Evolutionary conservation across 2,113 vertebrate genomes (phyloP), one percentile per base, ranked within the genome.

Genomic region (Pteropus alecto): DNA sequence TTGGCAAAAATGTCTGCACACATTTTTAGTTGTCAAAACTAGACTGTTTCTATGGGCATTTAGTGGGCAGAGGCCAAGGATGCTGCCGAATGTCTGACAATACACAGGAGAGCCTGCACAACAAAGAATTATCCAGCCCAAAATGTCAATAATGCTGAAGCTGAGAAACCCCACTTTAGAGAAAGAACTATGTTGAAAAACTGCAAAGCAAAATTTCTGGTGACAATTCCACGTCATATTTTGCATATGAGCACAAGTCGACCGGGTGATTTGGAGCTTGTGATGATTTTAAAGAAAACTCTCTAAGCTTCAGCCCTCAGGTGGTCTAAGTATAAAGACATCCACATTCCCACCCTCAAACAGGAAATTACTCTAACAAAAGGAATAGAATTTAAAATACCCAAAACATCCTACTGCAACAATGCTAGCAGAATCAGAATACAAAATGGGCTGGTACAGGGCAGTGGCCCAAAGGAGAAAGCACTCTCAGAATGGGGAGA

Each of bases 311-410:
- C 16, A 15, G 35, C 18, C 54, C 58, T 87, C 70, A 61, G 35
- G 19, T 54, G 28, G 30, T 87, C 58, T 76, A 87, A 74, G 38
- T 65, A 76, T 60, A 90, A 94, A 95, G n/a, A 33, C 15, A 65
- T 46, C 33, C n/a, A 35, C 60, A 71, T 77, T 93, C 51, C 84
- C 12, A 88, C 12, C 10, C 2, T 28, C 3, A 9, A 81, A 67
- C 30, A 90, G 35, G 87, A 94, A 92, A 84, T 94, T 48, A 38
- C 68, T 91, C 24, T 85, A 95, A 90, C 54, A 68, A 92, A 92
- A 95, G 60, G 5, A 81, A 65, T 13, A 58, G 48, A 96, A 87
- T 90, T 67, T 54, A 90, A 87, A 97, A 77, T 65, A n/a, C 19
- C n/a, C 58, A 9, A 11, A 65, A 41, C 43, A 76, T 48, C 33